Evolutionary conservation across 2,888 invertebrate species (phyloP), one percentile per base, ranked within the genome.

Genomic region (Lithophane socia): DNA sequence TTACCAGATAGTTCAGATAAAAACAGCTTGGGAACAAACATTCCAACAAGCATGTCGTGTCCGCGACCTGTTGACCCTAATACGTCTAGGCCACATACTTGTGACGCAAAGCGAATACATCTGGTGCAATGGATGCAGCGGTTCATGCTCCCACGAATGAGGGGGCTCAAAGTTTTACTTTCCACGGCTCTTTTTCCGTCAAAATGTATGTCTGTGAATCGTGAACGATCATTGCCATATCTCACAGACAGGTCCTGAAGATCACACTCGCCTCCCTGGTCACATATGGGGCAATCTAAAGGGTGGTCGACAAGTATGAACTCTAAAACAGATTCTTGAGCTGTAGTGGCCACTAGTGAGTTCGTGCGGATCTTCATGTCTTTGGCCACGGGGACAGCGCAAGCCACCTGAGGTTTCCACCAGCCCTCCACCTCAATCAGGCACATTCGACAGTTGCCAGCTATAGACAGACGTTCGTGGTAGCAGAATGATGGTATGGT

Each of bases 371-470:
- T 98, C 88, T 98, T 98, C 99, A 99, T 99, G 52, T 99, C 99
- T 95, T 99, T 99, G 98, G 98, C 98, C 0, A 99, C 99, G 0
- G 99, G 99, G 98, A 99, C 99, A 3, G 99, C 99, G 95, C 99
- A 99, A 1, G 99, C 99, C n/a, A 99, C 99, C 63, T 99, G 99
- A 0, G 99, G 99, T 97, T 99, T 99, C 49, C 98, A 97, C 89
- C 98, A 98, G 90, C 99, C 99, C 94, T 99, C 99, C 47, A 99
- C 98, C 94, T 99, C 99, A 0, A 99, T 99, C 49, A 99, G 97
- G 94, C 99, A 99, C 99, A 99, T 99, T 83, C 99, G 98, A 91
- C 99, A 99, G 96, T 99, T 99, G 44, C 99, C 99, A 85, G 99
- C 99, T 70, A 99, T 98, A 13, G 99, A 99, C 65, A 99, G 97